Evolutionary conservation across 2,113 vertebrate genomes (phyloP), one percentile per base, ranked within the genome.

Genomic region (Apodemus sylvaticus): DNA sequence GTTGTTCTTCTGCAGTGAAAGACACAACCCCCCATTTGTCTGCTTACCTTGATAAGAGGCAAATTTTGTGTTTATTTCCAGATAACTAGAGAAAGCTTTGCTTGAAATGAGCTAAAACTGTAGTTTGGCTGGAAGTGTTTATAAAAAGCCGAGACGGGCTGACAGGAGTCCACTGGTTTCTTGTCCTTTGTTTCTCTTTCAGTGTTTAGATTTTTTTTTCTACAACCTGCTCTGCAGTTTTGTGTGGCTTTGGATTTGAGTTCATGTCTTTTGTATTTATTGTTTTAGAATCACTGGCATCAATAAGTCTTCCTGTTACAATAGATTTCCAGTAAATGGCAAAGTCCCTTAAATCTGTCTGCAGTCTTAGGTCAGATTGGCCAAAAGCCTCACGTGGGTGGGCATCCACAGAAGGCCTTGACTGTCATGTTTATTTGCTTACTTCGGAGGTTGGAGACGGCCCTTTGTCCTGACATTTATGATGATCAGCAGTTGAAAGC

Each of bases 141-240:
- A 98, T 97, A 98, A 98, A 96, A 86, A 97, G 91, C 96, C 94
- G 93, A 95, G 91, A 51, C 4, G 14, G 68, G 53, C 77, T 66
- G 97, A 96, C 97, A 97, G 97, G 98, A 97, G 79, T 93, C 68
- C 91, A 71, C 94, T 71, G 79, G 93, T 86, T 53, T 89, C 58
- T 73, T 5, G 87, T 29, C 68, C 45, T 48, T 45, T 12, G 1
- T 86, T 88, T 73, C 39, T 10, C 5, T 68, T 71, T 31, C 58
- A 51, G 93, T 86, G 95, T 97, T 97, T 98, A 91, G 94, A 96
- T 98, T 98, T 97, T 16, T 66, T 60, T 96, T 94, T 96, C 95
- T 97, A 78, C 89, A 94, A 94, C 94, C 82, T 98, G 97, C 95
- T 97, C 97, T 95, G 83, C 87, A 13, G 87, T 90, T 97, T 92